phyloP scores from a whole-genome alignment of 53 echinoderm and acorn worm genomes.

The Paracentrotus lividus region DNA sequence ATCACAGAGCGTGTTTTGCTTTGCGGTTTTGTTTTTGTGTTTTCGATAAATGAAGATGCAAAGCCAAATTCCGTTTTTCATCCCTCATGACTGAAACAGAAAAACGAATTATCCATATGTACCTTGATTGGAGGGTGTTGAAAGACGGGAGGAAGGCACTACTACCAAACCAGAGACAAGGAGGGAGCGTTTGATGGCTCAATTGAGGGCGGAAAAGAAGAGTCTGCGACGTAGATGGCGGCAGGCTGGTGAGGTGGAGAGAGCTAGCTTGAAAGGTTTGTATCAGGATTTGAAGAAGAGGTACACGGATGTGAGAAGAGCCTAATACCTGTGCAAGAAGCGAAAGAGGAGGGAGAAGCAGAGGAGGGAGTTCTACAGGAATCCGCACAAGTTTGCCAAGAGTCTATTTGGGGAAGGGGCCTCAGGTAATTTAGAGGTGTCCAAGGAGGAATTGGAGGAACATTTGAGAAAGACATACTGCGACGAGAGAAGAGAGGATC shows the following conservation, averaged over 20 bases:
- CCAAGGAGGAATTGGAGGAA: constrained; percentile 61
- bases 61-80: no score
- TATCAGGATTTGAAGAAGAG: constrained; percentile 58
- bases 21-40: no score
- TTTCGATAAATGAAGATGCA: no score
- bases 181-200: constrained; percentile 51
- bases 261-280: constrained; percentile 40
- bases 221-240: constrained; percentile 43
- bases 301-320: constrained; percentile 55
- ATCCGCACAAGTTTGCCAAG: constrained; percentile 54
- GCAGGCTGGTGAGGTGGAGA: constrained; percentile 52
- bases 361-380: no score
- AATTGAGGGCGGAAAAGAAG: constrained; percentile 61
- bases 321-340: no score
- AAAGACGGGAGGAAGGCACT: not conserved
- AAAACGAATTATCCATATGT: no score
- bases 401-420: constrained; percentile 24
- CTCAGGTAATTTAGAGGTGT: constrained; percentile 49
- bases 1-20: no score
- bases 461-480: constrained; percentile 46
- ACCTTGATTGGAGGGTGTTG: no score
- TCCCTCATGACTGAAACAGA: no score
- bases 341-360: no score
- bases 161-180: constrained; percentile 15
- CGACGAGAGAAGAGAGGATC: constrained; percentile 16